Evolutionary conservation across 2,888 invertebrate genomes (phyloP), one percentile per base, ranked within the genome.

Genomic region (Parasteatoda lunata): DNA sequence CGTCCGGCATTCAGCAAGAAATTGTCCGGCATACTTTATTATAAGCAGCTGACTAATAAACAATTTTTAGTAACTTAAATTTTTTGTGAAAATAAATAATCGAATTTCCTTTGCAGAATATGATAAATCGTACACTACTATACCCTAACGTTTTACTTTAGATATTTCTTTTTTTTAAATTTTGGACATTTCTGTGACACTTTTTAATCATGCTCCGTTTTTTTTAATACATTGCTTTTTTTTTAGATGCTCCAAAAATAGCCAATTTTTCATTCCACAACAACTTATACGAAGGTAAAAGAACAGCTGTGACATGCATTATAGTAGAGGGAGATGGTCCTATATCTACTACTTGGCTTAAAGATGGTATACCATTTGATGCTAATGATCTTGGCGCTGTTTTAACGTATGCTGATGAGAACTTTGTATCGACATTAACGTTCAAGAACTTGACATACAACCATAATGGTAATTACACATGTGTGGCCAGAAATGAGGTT

Each of bases 321-420:
- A 88, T 89, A 7, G 75, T 77, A 13, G 89, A 80, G 13, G 89
- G 89, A 1, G 89, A 89, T n/a, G 79, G 82, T 1, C 92, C 92
- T 11, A 90, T 92, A 69, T 90, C 90, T 47, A 91, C 92, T 11
- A 89, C 89, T 8, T 92, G 92, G 92, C 90, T 91, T 15, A 92
- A 92, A 88, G 91, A 92, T 89, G 91, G 91, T 0, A 88, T 90
- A 13, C 89, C 90, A 4, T 90, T 92, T 54, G 90, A 91, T 1
- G 80, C 59, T 15, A 66, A 78, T 65, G 84, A 84, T n/a, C 7
- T 76, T 11, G 80, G 77, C 5, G 81, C 88, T 0, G 69, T 77
- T 54, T 78, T 89, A 9, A 77, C 78, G 7, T 84, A 88, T 13
- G 88, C 85, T 9, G 89, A 89, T 48, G 89, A 89, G 30, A 81